Evolutionary conservation across 2,888 invertebrate species (phyloP).

Genomic region (Flexamia atlantica): DNA sequence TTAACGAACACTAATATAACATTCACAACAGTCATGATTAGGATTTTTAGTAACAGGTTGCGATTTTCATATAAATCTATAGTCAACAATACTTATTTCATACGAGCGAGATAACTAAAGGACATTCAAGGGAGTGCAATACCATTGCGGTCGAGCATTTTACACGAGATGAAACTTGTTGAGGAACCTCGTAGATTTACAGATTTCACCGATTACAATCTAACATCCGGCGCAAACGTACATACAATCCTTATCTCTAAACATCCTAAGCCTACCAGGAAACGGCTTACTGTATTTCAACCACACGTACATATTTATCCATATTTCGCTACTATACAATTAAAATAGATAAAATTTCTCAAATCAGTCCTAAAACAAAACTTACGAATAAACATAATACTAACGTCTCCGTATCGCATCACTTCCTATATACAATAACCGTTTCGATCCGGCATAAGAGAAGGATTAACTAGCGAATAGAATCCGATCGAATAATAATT

Average conservation of each 20-base stretch:
- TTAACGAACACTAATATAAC: conserved; percentile 25
- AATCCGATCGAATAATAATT: conserved; percentile 44
- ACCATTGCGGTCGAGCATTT: conserved; percentile 33
- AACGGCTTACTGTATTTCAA: conserved; percentile 27
- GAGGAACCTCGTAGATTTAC: conserved; percentile 26
- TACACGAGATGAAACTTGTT: conserved; percentile 53
- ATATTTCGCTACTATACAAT: conserved; percentile 50
- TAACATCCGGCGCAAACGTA: conserved; percentile 33
- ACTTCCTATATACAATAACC: conserved; percentile 36
- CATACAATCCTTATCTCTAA: conserved; percentile 55
- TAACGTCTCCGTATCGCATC: conserved; percentile 43
- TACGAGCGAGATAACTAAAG: conserved; percentile 25
- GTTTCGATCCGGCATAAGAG: conserved; percentile 10
- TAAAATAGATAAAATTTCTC: conserved; percentile 55
- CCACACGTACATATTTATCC: conserved; percentile 41
- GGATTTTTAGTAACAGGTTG: conserved; percentile 41
- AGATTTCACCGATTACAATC: conserved; percentile 50
- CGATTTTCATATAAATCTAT: conserved; percentile 51
- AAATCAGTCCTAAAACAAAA: conserved; percentile 58
- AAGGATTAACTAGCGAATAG: conserved; percentile 37
- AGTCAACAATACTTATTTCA: conserved; percentile 46
- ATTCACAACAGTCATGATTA: conserved; percentile 46
- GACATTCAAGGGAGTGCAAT: conserved; percentile 35
- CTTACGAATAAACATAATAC: conserved; percentile 58
- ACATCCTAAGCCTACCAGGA: conserved; percentile 32